A percentile compares a stretch with the other conserved stretches of the same genome.
Evolutionary conservation across 1,140 invertebrate species (phyloP).

Genomic region (Drosophila kikkawai): DNA sequence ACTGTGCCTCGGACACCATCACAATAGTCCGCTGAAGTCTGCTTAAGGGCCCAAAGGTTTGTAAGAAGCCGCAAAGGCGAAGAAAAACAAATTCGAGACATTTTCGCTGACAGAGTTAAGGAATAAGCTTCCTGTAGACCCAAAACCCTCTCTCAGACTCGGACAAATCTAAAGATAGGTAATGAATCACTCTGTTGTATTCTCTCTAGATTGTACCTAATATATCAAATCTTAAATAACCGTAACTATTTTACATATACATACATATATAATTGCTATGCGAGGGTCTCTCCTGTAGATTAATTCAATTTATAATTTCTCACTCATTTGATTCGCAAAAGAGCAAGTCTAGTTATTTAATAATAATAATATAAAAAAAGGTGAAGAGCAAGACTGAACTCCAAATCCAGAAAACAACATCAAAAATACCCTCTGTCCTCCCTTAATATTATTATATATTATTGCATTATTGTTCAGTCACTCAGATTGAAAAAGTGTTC

Average conservation of each 20-base stretch:
- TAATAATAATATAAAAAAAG: slow-evolving; percentile 35
- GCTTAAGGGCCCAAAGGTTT: slow-evolving; percentile 69
- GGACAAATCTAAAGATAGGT: slow-evolving; percentile 49
- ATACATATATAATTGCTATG: slow-evolving; percentile 56
- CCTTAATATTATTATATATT: slow-evolving; percentile 85
- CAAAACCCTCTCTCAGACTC: slow-evolving; percentile 36
- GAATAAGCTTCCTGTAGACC: slow-evolving; percentile 25
- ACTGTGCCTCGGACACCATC: slow-evolving; percentile 52
- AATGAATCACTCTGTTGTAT: slow-evolving; percentile 59
- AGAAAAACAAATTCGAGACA: slow-evolving; percentile 27
- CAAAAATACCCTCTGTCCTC: slow-evolving; percentile 81
- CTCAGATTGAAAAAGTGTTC: slow-evolving; percentile 99
- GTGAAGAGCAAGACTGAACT: slow-evolving; percentile 66
- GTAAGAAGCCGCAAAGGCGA: slow-evolving; percentile 66
- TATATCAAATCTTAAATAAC: slow-evolving; percentile 49
- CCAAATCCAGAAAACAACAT: slow-evolving; percentile 31
- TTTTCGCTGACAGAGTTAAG: slow-evolving; percentile 19
- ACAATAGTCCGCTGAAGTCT: slow-evolving; percentile 31
- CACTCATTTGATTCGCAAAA: slow-evolving; percentile 64
- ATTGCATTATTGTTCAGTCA: slow-evolving; percentile 90
- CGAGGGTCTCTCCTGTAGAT: slow-evolving; percentile 73
- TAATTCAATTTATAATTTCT: slow-evolving; percentile 48
- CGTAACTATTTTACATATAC: slow-evolving; percentile 42
- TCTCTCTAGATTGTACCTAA: slow-evolving; percentile 70
- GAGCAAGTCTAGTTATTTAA: slow-evolving; percentile 44